Evolutionary conservation across 30 jellyfish, hydroid and myxozoan genomes (phyloP), one percentile per base, ranked within the genome.

Genomic region (Calvadosia cruxmelitensis): DNA sequence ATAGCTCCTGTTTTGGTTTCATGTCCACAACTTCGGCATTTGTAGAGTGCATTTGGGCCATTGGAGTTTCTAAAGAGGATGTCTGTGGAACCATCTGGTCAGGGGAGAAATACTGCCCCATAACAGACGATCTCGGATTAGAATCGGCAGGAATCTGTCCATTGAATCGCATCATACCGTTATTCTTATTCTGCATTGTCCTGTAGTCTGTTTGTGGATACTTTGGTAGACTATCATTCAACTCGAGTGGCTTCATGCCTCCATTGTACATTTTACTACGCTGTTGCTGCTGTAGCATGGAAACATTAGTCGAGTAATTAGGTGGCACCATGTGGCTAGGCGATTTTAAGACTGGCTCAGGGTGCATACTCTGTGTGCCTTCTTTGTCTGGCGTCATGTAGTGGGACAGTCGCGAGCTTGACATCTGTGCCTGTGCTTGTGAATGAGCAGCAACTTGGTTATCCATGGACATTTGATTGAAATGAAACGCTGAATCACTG

Each of bases 371-470:
- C 7, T 1, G 32, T 3, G 81, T 42, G 66, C 64, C 81, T 53
- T 66, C 33, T 29, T 69, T 79, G 61, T 78, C 92, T 0, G 92
- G 92, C 29, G 69, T 79, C 3, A 79, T 51, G 49, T 68, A 78
- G 63, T 78, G 92, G 26, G 92, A 78, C 20, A 78, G 33, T 52
- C 92, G 79, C 13, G 92, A 78, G 28, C 69, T 33, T 27, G 92
- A 78, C 48, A 79, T 61, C 73, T 78, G 92, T 16, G 69, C 57
- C 53, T 78, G 92, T 3, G 77, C 80, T 52, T 80, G 67, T 62
- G 69, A 79, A 15, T 50, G 74, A 3, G 92, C 74, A 48, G 64
- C 57, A 10, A 20, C 57, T 42, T 42, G 57, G 57, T 42, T 42
- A 20, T 42, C 57, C 57, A 42, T 42, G 15, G 57, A 20, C 57